Evolutionary conservation across 2,888 invertebrate genomes (phyloP).

Genomic region (Rambutsinella grinnellia): DNA sequence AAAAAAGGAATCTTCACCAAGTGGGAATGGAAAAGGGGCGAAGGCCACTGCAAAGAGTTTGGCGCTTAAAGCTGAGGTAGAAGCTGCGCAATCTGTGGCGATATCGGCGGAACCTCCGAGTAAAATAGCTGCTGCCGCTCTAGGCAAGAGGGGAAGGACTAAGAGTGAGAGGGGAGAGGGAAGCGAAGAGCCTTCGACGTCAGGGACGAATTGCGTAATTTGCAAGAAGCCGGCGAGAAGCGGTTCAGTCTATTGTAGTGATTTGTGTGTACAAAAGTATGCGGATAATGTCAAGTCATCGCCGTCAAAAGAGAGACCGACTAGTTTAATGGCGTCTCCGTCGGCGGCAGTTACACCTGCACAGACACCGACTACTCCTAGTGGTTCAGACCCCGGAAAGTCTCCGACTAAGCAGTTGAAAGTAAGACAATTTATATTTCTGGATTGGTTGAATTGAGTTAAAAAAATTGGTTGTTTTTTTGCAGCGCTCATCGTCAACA

Average conservation of each 20-base stretch:
- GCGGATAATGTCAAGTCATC: conserved; percentile 70
- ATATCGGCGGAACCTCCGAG: conserved; percentile 27
- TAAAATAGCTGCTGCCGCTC: conserved; percentile 40
- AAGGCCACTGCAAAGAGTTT: conserved; percentile 15
- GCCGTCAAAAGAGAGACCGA: conserved; percentile 53
- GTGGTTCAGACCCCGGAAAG: too few relatives aligned
- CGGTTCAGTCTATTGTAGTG: conserved; percentile 91
- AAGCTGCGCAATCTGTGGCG: conserved; percentile 43
- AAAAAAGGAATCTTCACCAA: background rate
- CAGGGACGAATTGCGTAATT: conserved; percentile 75
- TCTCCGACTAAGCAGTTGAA: too few relatives aligned
- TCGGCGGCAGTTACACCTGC: conserved; percentile 14
- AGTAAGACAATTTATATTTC: too few relatives aligned
- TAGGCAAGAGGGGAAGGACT: conserved; percentile 10
- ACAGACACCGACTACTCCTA: background rate
- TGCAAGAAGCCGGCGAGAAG: conserved; percentile 82
- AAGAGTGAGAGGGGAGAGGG: conserved; percentile 16
- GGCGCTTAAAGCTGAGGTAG: conserved; percentile 45
- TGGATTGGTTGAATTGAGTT: too few relatives aligned
- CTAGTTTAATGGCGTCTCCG: background rate
- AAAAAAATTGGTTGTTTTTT: too few relatives aligned
- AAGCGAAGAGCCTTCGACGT: background rate
- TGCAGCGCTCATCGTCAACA: conserved; percentile 3
- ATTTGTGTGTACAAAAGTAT: conserved; percentile 87
- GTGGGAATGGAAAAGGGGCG: background rate